Conservation (phyloP, 2,888 invertebrate genomes). For the Xylocampa areola region DNA sequence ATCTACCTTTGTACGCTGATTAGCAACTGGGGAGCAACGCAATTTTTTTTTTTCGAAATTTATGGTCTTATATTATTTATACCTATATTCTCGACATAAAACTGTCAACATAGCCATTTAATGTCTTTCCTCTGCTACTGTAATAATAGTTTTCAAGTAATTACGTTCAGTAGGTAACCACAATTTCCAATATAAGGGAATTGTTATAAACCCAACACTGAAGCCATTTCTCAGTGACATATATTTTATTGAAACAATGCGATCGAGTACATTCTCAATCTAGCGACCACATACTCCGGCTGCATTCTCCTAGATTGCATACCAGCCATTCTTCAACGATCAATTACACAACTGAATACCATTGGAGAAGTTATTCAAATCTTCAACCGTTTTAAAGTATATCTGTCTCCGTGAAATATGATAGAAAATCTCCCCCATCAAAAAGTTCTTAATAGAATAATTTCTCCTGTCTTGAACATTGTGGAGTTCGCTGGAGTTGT, state of each 20-base stretch:
- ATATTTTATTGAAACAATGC: conserved; percentile 3
- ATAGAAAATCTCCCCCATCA: conserved; percentile 60
- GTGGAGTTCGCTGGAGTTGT: conserved; percentile 61
- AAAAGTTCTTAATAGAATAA: conserved; percentile 67
- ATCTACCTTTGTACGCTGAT: too few species aligned
- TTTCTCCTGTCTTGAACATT: conserved; percentile 68
- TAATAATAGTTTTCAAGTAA: too few species aligned
- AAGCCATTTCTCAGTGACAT: neutral
- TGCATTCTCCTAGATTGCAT: neutral
- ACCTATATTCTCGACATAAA: too few species aligned
- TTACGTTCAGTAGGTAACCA: too few species aligned
- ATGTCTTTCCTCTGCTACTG: too few species aligned
- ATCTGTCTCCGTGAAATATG: conserved; percentile 56
- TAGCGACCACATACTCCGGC: neutral
- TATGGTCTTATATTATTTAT: too few species aligned
- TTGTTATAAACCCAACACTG: neutral
- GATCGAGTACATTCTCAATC: neutral
- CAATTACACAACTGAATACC: conserved; percentile 10
- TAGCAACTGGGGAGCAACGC: too few species aligned
- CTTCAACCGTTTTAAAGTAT: conserved; percentile 33
- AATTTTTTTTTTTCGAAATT: too few species aligned
- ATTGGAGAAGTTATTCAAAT: conserved; percentile 39
- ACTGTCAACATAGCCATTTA: too few species aligned
- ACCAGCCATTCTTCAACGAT: conserved; percentile 4
- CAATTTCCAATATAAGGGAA: too few species aligned